phyloP scores from a whole-genome alignment of 2,888 invertebrate genomes.

The Nomada ferruginata region DNA sequence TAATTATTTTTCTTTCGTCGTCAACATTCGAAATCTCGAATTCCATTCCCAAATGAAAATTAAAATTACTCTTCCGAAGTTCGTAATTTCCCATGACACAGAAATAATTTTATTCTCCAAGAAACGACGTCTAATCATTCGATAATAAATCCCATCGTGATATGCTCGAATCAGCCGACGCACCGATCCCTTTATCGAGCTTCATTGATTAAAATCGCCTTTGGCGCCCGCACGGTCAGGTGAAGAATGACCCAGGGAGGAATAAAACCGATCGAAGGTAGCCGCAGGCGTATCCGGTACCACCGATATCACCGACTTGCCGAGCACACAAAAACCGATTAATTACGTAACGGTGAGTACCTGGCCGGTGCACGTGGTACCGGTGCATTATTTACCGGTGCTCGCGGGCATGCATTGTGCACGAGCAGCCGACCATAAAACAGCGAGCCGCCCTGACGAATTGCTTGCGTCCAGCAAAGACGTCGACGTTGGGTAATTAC shows the following conservation, averaged over 20 bases:
- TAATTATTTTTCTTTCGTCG: too few species aligned
- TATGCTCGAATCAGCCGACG: neutral
- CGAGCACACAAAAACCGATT: conserved; percentile 50
- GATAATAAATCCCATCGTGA: neutral
- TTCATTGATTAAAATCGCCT: neutral
- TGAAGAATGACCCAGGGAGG: neutral
- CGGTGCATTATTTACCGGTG: conserved; percentile 32
- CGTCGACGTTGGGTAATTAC: conserved; percentile 46
- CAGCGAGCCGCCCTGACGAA: conserved; percentile 20
- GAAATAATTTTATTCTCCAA: too few species aligned
- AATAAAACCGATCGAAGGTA: conserved; percentile 8
- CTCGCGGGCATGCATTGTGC: conserved; percentile 47
- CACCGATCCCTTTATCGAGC: neutral
- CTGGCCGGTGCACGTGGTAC: conserved; percentile 17
- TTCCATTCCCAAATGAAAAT: too few species aligned
- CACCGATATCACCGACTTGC: conserved; percentile 16
- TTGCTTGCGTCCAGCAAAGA: conserved; percentile 37
- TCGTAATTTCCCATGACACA: too few species aligned
- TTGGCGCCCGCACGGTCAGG: neutral
- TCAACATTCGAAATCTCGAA: too few species aligned
- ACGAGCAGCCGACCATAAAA: conserved; percentile 47
- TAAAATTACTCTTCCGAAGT: too few species aligned
- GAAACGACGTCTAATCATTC: neutral
- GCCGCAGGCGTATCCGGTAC: conserved; percentile 18
- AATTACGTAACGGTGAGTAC: conserved; percentile 31